Percentiles rank a stretch among this genome's conserved stretches.
phyloP scores from a whole-genome alignment of 1,140 invertebrate genomes.

The Psilanteris sp. region DNA sequence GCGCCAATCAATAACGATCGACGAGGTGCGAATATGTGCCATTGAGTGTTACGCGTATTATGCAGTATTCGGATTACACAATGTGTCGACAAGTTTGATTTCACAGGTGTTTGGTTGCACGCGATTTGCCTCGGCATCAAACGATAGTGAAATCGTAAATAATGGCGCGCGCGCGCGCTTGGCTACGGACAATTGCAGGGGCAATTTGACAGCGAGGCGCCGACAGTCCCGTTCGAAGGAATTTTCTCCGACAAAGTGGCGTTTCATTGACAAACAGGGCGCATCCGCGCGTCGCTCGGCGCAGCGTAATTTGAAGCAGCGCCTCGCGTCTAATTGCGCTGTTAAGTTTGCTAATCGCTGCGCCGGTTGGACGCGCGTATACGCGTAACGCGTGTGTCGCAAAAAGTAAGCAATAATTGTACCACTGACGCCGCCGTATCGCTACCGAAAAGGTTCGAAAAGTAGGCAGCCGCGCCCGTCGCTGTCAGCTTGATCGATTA shows the following conservation, averaged over 20 bases:
- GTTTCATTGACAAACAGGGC: constrained; percentile 41
- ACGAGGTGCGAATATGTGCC: too few species aligned
- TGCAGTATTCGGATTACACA: neutral
- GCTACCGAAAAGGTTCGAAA: too few species aligned
- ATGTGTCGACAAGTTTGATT: constrained; percentile 1
- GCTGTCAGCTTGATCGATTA: too few species aligned
- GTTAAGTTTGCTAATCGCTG: constrained; percentile 48
- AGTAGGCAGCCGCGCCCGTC: too few species aligned
- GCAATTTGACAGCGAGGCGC: constrained; percentile 12
- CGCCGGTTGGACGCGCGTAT: constrained; percentile 9
- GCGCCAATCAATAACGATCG: too few species aligned
- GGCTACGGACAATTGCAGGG: constrained; percentile 7
- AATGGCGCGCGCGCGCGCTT: constrained; percentile 11
- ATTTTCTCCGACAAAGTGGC: constrained; percentile 28
- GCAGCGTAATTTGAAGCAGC: constrained; percentile 40
- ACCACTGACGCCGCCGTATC: too few species aligned
- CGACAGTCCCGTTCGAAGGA: constrained; percentile 36
- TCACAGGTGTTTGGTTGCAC: constrained; percentile 2
- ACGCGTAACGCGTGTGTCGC: neutral
- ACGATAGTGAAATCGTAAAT: constrained; percentile 46
- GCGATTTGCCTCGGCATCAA: constrained; percentile 3
- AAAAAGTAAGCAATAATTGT: too few species aligned
- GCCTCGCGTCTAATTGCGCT: constrained; percentile 42
- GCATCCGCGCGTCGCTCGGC: constrained; percentile 32
- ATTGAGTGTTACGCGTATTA: neutral